Conservation (phyloP, 2,113 vertebrate genomes). For the Tenebrosternarchus preto region DNA sequence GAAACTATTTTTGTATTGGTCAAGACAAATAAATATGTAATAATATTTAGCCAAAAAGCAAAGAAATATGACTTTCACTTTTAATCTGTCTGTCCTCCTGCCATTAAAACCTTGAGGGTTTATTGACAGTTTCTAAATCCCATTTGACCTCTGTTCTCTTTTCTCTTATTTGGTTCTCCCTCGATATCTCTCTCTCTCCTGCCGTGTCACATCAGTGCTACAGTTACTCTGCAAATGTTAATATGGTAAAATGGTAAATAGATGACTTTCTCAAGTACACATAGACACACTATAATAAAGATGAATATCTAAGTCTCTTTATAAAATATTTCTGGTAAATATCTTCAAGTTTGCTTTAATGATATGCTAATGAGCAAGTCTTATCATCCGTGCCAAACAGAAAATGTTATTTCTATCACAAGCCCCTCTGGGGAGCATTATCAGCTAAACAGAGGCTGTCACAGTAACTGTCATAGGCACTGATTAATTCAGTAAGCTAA, state of each 20-base stretch:
- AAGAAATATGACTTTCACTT: no score
- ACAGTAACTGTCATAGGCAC: slow-evolving; percentile 8
- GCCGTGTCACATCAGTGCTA: neutral
- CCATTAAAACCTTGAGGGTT: no score
- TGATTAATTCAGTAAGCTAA: slow-evolving; percentile 18
- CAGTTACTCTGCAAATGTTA: neutral
- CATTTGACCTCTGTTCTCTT: neutral
- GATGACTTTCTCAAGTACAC: neutral
- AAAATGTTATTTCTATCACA: neutral
- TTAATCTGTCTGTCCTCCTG: no score
- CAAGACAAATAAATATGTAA: no score
- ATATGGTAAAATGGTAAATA: neutral
- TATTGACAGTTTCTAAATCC: neutral
- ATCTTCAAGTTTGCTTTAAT: slow-evolving; percentile 3
- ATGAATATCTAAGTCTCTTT: neutral
- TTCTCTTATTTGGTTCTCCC: neutral
- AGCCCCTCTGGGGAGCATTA: slow-evolving; percentile 9
- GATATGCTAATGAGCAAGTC: slow-evolving; percentile 19
- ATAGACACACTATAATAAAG: neutral
- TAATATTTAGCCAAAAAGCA: no score
- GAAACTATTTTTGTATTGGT: no score
- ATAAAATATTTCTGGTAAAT: neutral
- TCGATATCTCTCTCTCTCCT: neutral
- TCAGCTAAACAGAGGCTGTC: neutral
- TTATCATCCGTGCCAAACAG: slow-evolving; percentile 2